Base-by-base conservation (phyloP, 2,113 vertebrate genomes). In the Callopanchax toddi region DNA sequence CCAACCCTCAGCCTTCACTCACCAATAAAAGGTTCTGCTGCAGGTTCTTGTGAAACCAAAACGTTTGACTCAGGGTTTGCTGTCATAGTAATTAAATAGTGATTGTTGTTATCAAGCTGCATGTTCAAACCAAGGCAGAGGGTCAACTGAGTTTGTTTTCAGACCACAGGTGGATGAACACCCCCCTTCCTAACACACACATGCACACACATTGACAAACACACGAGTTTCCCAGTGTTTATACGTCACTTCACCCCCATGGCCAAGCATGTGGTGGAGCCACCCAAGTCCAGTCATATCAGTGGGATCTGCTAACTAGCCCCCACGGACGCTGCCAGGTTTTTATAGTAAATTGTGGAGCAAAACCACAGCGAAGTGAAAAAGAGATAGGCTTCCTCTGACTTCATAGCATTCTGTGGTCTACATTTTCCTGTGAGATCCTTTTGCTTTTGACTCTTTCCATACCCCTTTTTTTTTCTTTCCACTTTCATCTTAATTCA, bases 371-470 rank as follows among this genome's bases (percentile, higher is more conserved):
- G 74, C 62, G 62, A 82, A 83, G 66, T 86, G 74, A 84, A 74
- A 89, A 89, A 79, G 74, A 89, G 79, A 88, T 84, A 84, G 71
- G 62, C 84, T 74, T 45, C 56, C 74, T 74, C 79, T 87, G 86
- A 91, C 89, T 90, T 89, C 88, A 89, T 77, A 85, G 76, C 70
- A 74, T 85, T 83, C 69, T 89, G 88, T 40, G 89, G 89, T 90
- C 71, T 74, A 67, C 60, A 77, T 76, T 86, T 85, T 79, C 80
- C 79, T 82, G 74, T 73, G 70, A 77, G 62, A 74, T 71, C 51
- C 75, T 53, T 74, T 64, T 74, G 52, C 45, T 56, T 74, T 67
- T 12, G 69, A 71, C 44, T 83, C 65, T 78, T 77, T 84, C 61
- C 77, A 56, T 66, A 71, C 57, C 74, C 40, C 56, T 63, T 74